Conservation (phyloP, 2,113 vertebrate genomes). For the Argyrosomus japonicus region DNA sequence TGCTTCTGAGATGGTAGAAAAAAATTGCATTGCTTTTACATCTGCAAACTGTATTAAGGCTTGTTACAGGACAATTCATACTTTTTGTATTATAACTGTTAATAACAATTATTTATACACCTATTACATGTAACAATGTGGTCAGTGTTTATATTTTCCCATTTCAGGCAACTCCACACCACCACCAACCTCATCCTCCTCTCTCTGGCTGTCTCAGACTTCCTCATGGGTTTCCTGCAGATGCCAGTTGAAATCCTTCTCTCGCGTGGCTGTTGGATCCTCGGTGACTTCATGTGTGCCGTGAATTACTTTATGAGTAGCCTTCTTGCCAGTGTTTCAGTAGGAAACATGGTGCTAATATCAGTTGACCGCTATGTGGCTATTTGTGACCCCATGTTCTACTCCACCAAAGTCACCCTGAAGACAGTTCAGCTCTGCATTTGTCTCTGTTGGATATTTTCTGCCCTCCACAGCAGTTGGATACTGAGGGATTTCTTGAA, state of each 20-base stretch:
- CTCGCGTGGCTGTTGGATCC: slow-evolving; percentile 37
- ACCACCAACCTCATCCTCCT: slow-evolving; percentile 73
- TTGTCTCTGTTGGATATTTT: slow-evolving; percentile 26
- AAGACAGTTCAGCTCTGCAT: not conserved
- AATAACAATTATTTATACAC: no score
- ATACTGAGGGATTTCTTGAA: not conserved
- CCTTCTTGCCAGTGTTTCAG: not conserved
- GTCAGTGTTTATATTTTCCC: not conserved
- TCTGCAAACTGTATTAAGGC: no score
- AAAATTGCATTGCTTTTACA: no score
- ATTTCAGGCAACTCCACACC: slow-evolving; percentile 75
- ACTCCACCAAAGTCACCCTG: slow-evolving; percentile 15
- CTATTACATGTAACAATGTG: not conserved
- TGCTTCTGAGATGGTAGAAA: no score
- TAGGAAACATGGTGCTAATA: slow-evolving; percentile 41
- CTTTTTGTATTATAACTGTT: no score
- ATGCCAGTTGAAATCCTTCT: not conserved
- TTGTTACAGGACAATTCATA: no score
- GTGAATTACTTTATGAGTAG: not conserved
- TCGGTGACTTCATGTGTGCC: slow-evolving; percentile 17
- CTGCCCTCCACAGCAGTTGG: not conserved
- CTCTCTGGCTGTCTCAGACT: slow-evolving; percentile 45
- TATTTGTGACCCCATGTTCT: slow-evolving; percentile 37
- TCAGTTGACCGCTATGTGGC: not conserved
- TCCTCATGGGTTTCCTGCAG: slow-evolving; percentile 4